Evolutionary conservation across 2,888 invertebrate species (phyloP), one percentile per base, ranked within the genome.

Genomic region (Zhengitettix transpicula): DNA sequence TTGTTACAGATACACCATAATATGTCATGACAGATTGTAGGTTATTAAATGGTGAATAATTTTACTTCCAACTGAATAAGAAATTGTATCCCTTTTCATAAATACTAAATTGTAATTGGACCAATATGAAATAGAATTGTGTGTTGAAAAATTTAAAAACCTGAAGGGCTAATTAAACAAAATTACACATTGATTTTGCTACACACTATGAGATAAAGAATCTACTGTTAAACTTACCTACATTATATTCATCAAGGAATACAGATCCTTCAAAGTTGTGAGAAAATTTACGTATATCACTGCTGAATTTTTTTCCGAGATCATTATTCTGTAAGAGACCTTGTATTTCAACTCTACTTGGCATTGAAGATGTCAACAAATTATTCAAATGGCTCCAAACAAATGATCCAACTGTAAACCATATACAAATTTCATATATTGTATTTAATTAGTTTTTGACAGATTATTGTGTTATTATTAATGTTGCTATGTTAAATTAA

Each of bases 381-480:
- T 94, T 96, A 66, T 83, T 87, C 56, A 97, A 76, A 72, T 96
- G 94, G 58, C 92, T 92, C 93, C 94, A 96, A 7, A 97, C 89
- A 73, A 92, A 97, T 9, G 95, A 92, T 12, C 92, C 93, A 58
- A 90, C 92, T 88, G 71, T 60, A 74, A 47, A 47, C 2, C 28
- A 28, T 28, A 28, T 28, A 28, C 28, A 2, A 28, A 28, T 28
- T 28, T 2, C 28, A 28, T 28, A 7, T 28, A 28, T 28, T 28
- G 28, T 28, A 28, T 28, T 28, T 28, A n/a, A n/a, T n/a, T n/a
- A n/a, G 44, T 42, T 47, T 47, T 47, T 12, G 47, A 14, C 12
- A 47, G 47, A 42, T 42, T 42, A 11, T 42, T 42, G 10, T 42
- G n/a, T 47, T 12, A 14, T 14, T 14, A 47, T 47, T 47, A 14